These are phyloP conservation scores for Macaria notata DNA, from an alignment of 2,888 invertebrate species.

Conservation along the genomic window DNA sequence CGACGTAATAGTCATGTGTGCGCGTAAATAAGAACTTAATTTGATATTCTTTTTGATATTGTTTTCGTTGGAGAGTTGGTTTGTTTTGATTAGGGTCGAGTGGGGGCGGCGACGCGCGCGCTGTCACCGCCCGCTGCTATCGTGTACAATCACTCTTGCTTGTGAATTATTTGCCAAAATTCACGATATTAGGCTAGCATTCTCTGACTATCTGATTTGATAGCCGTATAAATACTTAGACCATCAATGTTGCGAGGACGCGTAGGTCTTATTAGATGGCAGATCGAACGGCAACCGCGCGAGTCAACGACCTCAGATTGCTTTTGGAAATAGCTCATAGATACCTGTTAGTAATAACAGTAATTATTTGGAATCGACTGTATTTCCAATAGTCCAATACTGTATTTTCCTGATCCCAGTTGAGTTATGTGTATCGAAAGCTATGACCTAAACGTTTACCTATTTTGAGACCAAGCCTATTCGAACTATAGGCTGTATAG, in stretches of 20 bases:
- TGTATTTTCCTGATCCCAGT: too few relatives aligned
- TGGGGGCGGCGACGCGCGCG: constrained; percentile 52
- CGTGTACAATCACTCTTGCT: constrained; percentile 57
- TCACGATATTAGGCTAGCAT: constrained; percentile 43
- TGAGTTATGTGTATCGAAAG: too few relatives aligned
- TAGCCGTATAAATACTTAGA: constrained; percentile 23
- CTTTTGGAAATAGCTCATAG: constrained; percentile 6
- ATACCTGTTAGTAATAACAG: too few relatives aligned
- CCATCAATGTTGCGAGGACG: constrained; percentile 24
- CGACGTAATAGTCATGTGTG: constrained; percentile 16
- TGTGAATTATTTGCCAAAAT: constrained; percentile 51
- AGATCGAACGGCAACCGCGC: background rate
- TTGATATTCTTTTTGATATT: constrained; percentile 34
- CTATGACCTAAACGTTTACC: too few relatives aligned
- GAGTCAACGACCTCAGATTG: constrained; percentile 23
- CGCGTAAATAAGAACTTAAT: constrained; percentile 22
- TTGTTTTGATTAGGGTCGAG: constrained; percentile 48
- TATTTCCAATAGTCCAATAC: too few relatives aligned
- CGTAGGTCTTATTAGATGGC: constrained; percentile 6
- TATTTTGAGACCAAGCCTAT: too few relatives aligned
- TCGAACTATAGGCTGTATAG: too few relatives aligned
- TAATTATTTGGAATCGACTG: too few relatives aligned
- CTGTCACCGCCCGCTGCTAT: constrained; percentile 57
- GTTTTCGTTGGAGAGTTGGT: constrained; percentile 43
- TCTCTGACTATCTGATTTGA: constrained; percentile 32